These are phyloP conservation scores for Zaprionus ornatus DNA, from an alignment of 1,140 invertebrate species.

Conservation along the genomic window DNA sequence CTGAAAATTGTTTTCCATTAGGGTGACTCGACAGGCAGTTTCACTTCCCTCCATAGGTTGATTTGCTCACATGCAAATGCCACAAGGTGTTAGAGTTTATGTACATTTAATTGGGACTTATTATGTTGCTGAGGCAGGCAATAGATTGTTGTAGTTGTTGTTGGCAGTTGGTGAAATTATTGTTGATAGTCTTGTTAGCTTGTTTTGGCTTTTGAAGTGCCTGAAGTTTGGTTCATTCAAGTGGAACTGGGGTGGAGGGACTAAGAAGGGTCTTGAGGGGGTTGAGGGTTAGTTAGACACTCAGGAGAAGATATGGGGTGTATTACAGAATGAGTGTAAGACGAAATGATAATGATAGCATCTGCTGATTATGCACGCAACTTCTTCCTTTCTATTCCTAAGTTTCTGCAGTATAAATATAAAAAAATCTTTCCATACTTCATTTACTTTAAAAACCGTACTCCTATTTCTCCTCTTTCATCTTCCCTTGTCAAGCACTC, in stretches of 20 bases:
- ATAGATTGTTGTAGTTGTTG: neutral
- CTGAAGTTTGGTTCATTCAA: conserved; percentile 22
- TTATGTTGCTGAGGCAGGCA: conserved; percentile 54
- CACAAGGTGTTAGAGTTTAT: conserved; percentile 80
- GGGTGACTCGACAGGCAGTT: conserved; percentile 11
- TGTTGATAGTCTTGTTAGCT: conserved; percentile 75
- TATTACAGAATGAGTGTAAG: no score
- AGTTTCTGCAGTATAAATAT: no score
- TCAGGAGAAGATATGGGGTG: no score
- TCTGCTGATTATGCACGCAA: no score
- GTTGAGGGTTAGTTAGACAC: no score
- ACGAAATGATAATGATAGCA: no score
- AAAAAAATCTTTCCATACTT: no score
- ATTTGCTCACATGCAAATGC: conserved; percentile 69
- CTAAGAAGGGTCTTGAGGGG: neutral
- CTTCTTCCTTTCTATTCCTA: no score
- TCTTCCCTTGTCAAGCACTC: neutral
- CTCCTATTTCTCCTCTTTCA: neutral
- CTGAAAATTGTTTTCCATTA: conserved; percentile 45
- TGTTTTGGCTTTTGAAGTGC: conserved; percentile 22
- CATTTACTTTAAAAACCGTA: neutral
- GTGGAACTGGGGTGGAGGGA: neutral
- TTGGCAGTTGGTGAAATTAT: conserved; percentile 13
- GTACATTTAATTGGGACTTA: conserved; percentile 83
- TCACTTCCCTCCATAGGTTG: neutral